Evolutionary conservation across 2,888 invertebrate species (phyloP), one percentile per base, ranked within the genome.

Genomic region (Ellobium chinense): DNA sequence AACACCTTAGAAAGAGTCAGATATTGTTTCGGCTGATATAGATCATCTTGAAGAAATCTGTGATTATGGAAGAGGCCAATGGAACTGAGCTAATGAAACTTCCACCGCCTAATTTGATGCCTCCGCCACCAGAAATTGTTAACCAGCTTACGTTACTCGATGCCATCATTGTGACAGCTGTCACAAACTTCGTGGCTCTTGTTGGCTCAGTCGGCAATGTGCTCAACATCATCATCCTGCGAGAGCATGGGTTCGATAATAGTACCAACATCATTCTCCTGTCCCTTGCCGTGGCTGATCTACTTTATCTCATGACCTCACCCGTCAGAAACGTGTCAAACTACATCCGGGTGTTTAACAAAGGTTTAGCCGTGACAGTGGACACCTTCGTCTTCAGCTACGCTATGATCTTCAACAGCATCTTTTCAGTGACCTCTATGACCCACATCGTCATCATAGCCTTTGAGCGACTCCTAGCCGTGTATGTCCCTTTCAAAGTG

Each of bases 261-360:
- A 69, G 12, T 5, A 69, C 36, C 36, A 69, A 36, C 69, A 39
- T 69, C 46, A 37, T 69, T 14, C 69, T 69, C n/a, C 7, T 36
- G 21, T 39, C 69, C 9, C 24, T 69, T 36, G 69, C 69, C 37
- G 69, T 69, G 39, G 69, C 69, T n/a, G 69, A 69, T 39, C n/a
- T 69, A 21, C 69, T 69, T 7, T 24, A n/a, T 39, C 37, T 69
- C 37, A 9, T 36, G n/a, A 69, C 69, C 4, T 34, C 36, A 9
- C 69, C 69, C 39, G 7, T 69, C n/a, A 69, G 69, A 27, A 69
- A 69, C 12, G 31, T 69, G 12, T 39, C 37, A 18, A 18, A 29
- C 24, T 34, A 34, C 46, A 39, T 69, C 69, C 18, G 27, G 14
- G 29, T 24, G 14, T 36, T 69, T 12, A 27, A 39, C 46, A 36